phyloP scores from a whole-genome alignment of 2,797 vertebrate genomes.

The Huso huso region DNA sequence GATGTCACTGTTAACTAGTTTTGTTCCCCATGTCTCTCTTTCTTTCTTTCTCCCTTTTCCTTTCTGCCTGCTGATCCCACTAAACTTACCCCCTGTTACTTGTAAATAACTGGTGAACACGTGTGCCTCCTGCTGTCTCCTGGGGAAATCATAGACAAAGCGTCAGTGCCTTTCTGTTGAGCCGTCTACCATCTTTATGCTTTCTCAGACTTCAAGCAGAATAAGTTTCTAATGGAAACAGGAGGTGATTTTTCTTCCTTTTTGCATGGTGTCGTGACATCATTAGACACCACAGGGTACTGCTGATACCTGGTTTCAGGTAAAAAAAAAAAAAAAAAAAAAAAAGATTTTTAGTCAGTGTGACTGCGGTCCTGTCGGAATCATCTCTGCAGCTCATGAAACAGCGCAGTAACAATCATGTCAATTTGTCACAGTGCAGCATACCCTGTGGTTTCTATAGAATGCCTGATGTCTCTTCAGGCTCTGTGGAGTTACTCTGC shows the following conservation, averaged over 20 bases:
- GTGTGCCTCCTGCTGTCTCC: conserved; percentile 55
- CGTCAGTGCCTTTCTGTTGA: conserved; percentile 87
- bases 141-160: conserved; percentile 73
- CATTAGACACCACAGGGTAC: conserved; percentile 13
- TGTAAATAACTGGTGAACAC: conserved; percentile 41
- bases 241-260: conserved; percentile 76
- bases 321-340: no score
- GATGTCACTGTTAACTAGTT: background rate
- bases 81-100: conserved; percentile 27
- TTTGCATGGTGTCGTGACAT: conserved; percentile 43
- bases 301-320: no score
- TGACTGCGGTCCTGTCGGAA: no score
- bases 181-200: conserved; percentile 99
- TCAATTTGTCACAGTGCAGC: background rate
- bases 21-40: conserved; percentile 21
- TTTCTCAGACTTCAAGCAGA: conserved; percentile 97
- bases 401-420: background rate
- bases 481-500: conserved; percentile 1
- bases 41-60: conserved; percentile 47
- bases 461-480: background rate
- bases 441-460: conserved; percentile 6
- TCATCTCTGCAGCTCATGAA: no score
- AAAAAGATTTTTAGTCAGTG: no score
- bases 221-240: conserved; percentile 86
- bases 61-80: conserved; percentile 57